phyloP scores from a whole-genome alignment of 2,797 vertebrate species.

The Arrhamphus sclerolepis region DNA sequence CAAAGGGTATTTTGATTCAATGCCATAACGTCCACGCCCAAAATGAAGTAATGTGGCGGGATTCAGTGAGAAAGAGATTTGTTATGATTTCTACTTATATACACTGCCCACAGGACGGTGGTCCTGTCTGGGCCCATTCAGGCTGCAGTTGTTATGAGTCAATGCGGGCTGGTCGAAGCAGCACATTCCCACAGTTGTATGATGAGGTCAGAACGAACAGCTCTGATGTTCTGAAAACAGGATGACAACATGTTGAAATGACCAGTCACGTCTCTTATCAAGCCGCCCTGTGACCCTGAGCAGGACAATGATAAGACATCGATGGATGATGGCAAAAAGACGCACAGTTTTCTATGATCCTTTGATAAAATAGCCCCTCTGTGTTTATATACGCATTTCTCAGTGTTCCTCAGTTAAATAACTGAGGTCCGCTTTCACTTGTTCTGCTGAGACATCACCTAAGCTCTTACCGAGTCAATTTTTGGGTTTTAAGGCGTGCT shows the following conservation, averaged over 20 bases:
- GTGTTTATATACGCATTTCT: conserved; percentile 1
- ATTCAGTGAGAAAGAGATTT: conserved; percentile 64
- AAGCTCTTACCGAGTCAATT: conserved; percentile 26
- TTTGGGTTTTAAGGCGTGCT: conserved; percentile 34
- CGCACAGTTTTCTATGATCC: background rate
- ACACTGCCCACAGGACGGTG: conserved; percentile 65
- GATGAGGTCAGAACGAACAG: conserved; percentile 39
- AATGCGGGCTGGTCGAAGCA: conserved; percentile 34
- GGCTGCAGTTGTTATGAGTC: conserved; percentile 53
- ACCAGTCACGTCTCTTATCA: too few relatives aligned
- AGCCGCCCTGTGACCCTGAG: too few relatives aligned
- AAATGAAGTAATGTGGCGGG: conserved; percentile 75
- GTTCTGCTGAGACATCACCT: conserved; percentile 45
- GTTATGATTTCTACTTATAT: conserved; percentile 68
- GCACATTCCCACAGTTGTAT: conserved; percentile 47
- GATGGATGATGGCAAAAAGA: too few relatives aligned
- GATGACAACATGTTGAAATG: conserved; percentile 40
- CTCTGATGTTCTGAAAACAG: conserved; percentile 53
- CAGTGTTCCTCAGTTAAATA: too few relatives aligned
- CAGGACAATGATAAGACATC: too few relatives aligned
- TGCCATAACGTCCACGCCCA: conserved; percentile 74
- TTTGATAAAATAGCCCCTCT: conserved; percentile 1
- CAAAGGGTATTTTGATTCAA: conserved; percentile 76
- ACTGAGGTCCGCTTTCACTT: conserved; percentile 23
- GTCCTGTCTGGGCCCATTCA: conserved; percentile 45